phyloP scores from a whole-genome alignment of 2,113 vertebrate species.

The Microtus oregoni region DNA sequence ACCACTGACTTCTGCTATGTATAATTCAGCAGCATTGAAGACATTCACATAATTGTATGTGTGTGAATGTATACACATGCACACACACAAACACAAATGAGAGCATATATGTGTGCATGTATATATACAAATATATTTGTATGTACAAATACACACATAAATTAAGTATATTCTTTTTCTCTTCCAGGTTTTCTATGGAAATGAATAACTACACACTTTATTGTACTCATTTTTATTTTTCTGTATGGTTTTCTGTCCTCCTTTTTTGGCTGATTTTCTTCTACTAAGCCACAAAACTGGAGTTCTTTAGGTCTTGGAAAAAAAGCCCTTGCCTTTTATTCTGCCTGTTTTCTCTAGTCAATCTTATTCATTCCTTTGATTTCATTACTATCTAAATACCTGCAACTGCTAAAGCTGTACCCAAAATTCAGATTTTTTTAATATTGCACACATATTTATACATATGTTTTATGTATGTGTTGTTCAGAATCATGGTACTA shows the following conservation, averaged over 20 bases:
- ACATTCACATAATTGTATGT: not conserved
- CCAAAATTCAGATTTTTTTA: not conserved
- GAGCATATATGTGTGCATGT: not conserved
- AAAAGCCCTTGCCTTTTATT: not conserved
- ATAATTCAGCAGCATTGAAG: not conserved
- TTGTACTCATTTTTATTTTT: slow-evolving; percentile 16
- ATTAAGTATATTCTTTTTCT: not conserved
- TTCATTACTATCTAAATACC: not conserved
- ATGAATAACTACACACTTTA: not conserved
- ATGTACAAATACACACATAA: not conserved
- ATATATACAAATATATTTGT: not conserved
- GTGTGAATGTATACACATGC: too few relatives aligned
- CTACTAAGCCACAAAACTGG: not conserved
- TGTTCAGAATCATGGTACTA: not conserved
- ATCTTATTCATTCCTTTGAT: not conserved
- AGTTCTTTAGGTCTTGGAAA: not conserved
- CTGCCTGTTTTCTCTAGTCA: not conserved
- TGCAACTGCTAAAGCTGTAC: not conserved
- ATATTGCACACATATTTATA: not conserved
- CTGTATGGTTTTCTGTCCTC: not conserved
- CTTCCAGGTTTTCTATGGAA: slow-evolving; percentile 18
- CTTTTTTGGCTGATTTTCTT: not conserved
- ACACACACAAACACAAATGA: not conserved
- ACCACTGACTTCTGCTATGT: not conserved
- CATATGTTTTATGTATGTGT: not conserved